Percentiles rank a stretch among this genome's conserved stretches.
phyloP scores from a whole-genome alignment of 2,888 invertebrate genomes.

The Agrochola macilenta region DNA sequence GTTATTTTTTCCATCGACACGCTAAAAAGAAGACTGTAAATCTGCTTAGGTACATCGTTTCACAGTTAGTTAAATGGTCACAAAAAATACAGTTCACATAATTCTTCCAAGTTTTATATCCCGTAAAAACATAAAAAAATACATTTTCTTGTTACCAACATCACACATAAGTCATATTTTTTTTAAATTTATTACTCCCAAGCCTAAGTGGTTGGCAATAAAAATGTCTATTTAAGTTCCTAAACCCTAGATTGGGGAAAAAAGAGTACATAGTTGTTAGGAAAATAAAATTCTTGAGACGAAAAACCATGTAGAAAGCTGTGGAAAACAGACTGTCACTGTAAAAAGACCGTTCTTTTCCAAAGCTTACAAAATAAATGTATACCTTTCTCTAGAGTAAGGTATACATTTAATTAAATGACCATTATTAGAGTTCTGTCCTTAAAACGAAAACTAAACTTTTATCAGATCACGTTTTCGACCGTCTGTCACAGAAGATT shows the following conservation, averaged over 20 bases:
- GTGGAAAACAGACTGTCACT: too few relatives aligned
- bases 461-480: too few relatives aligned
- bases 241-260: not conserved
- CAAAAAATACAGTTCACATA: not conserved
- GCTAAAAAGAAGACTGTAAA: not conserved
- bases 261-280: not conserved
- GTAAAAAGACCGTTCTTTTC: too few relatives aligned
- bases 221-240: slow-evolving; percentile 6
- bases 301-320: not conserved
- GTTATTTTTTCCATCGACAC: not conserved
- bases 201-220: slow-evolving; percentile 15
- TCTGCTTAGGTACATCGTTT: not conserved
- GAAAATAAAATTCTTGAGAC: not conserved
- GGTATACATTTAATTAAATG: not conserved
- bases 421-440: not conserved
- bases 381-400: too few relatives aligned
- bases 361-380: too few relatives aligned
- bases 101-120: not conserved
- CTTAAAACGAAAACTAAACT: not conserved
- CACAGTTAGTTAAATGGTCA: not conserved
- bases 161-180: slow-evolving; percentile 3
- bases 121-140: not conserved
- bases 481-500: not conserved
- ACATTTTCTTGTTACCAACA: not conserved
- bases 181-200: slow-evolving; percentile 28